Evolutionary conservation across 2,113 vertebrate species (phyloP).

Genomic region (Falcunculus frontatus): DNA sequence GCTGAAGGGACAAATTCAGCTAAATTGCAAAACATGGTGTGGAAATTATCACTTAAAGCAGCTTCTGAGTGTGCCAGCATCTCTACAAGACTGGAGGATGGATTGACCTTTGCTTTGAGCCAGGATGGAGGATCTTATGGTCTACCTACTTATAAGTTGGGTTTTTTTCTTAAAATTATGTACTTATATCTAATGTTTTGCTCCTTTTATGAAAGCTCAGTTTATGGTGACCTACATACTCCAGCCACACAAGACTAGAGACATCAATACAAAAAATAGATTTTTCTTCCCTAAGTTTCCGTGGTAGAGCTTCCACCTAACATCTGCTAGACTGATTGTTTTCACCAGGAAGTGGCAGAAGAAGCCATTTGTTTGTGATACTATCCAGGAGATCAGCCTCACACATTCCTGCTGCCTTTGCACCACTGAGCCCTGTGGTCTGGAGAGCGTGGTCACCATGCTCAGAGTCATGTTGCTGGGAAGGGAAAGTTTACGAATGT

Average conservation of each 20-base stretch:
- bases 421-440: not conserved
- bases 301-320: not conserved
- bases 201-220: not conserved
- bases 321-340: not conserved
- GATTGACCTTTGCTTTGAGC: not conserved
- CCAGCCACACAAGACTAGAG: not conserved
- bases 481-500: not conserved
- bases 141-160: not conserved
- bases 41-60: not conserved
- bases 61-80: not conserved
- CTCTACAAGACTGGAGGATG: not conserved
- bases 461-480: not conserved
- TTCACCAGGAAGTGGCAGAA: not conserved
- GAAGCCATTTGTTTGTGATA: not conserved
- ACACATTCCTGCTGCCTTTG: not conserved
- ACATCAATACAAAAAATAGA: not conserved
- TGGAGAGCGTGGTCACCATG: accelerated
- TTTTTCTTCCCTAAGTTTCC: not conserved
- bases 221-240: not conserved
- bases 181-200: not conserved
- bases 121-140: not conserved
- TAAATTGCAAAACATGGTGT: not conserved
- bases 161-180: not conserved
- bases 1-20: not conserved
- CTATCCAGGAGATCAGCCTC: not conserved